Evolutionary conservation across 2,113 vertebrate species (phyloP).

Genomic region (Dasyprocta punctata): DNA sequence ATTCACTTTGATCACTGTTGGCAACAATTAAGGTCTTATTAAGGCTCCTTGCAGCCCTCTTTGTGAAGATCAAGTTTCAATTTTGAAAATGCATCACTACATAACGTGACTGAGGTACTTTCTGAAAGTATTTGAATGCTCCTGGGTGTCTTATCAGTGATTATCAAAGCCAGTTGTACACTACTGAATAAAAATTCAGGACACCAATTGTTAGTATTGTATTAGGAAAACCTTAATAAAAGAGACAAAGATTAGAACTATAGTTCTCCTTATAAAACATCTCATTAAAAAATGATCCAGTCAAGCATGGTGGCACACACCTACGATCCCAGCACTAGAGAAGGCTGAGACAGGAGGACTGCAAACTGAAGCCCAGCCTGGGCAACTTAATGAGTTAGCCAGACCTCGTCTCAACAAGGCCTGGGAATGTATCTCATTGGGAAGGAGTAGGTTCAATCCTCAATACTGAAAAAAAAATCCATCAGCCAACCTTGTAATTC

Average conservation of each 20-base stretch:
- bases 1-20: neutral
- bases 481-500: neutral
- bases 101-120: neutral
- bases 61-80: neutral
- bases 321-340: neutral
- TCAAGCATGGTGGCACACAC: neutral
- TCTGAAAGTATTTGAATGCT: neutral
- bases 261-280: neutral
- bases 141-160: neutral
- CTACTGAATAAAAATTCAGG: neutral
- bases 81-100: neutral
- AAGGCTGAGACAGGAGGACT: neutral
- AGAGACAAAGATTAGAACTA: neutral
- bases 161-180: neutral
- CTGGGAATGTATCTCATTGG: neutral
- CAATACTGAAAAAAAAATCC: neutral
- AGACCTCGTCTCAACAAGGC: neutral
- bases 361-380: neutral
- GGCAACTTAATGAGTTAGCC: neutral
- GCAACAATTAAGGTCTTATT: neutral
- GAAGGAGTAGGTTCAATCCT: neutral
- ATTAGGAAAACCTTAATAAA: neutral
- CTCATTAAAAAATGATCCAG: neutral
- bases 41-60: neutral
- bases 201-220: neutral